phyloP scores from a whole-genome alignment of 2,113 vertebrate genomes.

The Panthera tigris region DNA sequence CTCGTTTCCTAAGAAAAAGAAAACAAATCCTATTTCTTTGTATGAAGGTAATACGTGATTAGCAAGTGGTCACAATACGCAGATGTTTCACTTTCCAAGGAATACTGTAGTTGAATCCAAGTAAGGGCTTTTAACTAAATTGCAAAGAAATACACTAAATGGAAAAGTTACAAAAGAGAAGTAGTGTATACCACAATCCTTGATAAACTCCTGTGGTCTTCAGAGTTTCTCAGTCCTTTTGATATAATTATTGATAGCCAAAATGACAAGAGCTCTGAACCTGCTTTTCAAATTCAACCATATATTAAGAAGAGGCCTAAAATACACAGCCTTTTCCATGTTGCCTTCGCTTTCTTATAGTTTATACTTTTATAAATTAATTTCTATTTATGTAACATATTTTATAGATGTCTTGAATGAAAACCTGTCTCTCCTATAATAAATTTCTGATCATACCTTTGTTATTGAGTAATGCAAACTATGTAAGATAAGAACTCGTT shows the following conservation, averaged over 20 bases:
- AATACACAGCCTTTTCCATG: not conserved
- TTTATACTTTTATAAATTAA: slow-evolving; percentile 14
- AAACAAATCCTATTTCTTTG: not conserved
- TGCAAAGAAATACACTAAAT: not conserved
- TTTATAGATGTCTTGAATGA: slow-evolving; percentile 36
- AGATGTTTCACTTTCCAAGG: not conserved
- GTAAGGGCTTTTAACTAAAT: not conserved
- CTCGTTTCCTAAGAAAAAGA: slow-evolving; percentile 27
- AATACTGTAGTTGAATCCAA: not conserved
- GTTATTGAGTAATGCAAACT: slow-evolving; percentile 62
- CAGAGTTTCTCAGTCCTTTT: slow-evolving; percentile 8
- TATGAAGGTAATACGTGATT: not conserved
- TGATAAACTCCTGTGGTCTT: not conserved
- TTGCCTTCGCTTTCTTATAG: slow-evolving; percentile 31
- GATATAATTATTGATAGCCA: not conserved
- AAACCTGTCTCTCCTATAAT: slow-evolving; percentile 33
- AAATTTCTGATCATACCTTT: slow-evolving; percentile 51
- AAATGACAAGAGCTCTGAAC: slow-evolving; percentile 23
- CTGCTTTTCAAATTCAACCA: not conserved
- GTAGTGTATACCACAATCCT: not conserved
- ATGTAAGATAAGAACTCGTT: not conserved
- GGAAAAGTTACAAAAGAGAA: not conserved
- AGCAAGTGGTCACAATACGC: not conserved
- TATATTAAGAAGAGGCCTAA: slow-evolving; percentile 6
- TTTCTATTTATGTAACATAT: not conserved